Conservation (phyloP, 2,888 invertebrate species). For the Machimus atricapillus region DNA sequence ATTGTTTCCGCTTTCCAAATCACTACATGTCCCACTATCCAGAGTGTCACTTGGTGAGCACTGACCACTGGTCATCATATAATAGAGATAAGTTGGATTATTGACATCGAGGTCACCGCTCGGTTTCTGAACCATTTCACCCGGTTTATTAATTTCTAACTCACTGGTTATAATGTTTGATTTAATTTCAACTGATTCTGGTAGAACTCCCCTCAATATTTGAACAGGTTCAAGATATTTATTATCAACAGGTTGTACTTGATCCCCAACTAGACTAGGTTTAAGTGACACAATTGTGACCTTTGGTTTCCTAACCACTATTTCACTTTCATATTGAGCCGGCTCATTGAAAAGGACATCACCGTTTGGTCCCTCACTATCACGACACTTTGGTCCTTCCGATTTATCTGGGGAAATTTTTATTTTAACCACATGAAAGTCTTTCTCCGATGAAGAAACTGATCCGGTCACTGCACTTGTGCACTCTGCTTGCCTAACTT, state of each 20-base stretch:
- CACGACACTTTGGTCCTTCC: not conserved
- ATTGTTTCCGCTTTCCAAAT: constrained; percentile 67
- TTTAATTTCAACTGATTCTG: not conserved
- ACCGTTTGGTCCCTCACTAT: not conserved
- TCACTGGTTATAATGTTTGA: not conserved
- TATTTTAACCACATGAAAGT: constrained; percentile 59
- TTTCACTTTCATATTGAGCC: constrained; percentile 21
- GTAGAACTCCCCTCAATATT: not conserved
- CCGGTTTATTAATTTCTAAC: not conserved
- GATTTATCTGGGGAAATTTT: constrained; percentile 55
- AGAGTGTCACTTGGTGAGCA: constrained; percentile 82
- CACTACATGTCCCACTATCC: constrained; percentile 86
- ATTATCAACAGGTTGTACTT: not conserved
- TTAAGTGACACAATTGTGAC: constrained; percentile 44
- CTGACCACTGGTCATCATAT: constrained; percentile 78
- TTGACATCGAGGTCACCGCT: constrained; percentile 55
- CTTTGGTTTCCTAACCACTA: constrained; percentile 40
- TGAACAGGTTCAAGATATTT: not conserved
- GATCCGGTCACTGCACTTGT: constrained; percentile 58
- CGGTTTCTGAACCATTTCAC: constrained; percentile 51
- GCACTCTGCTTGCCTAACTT: constrained; percentile 53
- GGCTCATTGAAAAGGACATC: not conserved
- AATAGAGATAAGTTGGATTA: constrained; percentile 57
- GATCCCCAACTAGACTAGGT: not conserved
- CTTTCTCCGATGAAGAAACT: constrained; percentile 50